Percentiles rank a stretch among this genome's conserved stretches.
Conservation (phyloP, 1,140 invertebrate species). For the Parasteatoda tepidariorum region DNA sequence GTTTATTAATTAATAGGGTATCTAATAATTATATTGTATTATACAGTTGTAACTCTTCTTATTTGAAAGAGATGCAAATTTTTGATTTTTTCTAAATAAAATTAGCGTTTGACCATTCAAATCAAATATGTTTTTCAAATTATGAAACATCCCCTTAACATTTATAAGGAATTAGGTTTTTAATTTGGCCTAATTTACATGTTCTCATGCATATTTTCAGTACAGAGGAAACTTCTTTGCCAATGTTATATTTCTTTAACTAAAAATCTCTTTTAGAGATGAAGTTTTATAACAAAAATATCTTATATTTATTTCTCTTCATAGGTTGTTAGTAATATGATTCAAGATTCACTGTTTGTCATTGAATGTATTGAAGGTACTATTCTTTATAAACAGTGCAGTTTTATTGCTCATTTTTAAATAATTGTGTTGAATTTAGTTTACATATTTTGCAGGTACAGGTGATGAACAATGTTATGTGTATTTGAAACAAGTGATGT, state of each 20-base stretch:
- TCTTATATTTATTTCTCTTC: not conserved
- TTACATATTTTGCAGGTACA: conserved; percentile 1
- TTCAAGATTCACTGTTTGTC: conserved; percentile 46
- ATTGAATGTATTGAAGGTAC: conserved; percentile 44
- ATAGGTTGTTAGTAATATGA: conserved; percentile 48
- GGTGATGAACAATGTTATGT: conserved; percentile 15
- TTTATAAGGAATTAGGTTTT: no score
- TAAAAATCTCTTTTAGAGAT: not conserved
- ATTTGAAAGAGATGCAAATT: no score
- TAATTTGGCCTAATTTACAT: no score
- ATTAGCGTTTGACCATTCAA: no score
- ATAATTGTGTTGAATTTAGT: not conserved
- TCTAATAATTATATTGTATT: no score
- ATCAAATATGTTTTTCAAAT: no score
- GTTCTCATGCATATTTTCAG: no score
- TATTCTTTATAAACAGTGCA: not conserved
- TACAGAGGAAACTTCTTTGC: no score
- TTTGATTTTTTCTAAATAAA: no score
- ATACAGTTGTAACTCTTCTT: no score
- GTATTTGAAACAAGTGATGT: conserved; percentile 27
- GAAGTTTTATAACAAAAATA: not conserved
- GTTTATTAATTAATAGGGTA: no score
- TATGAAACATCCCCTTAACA: no score
- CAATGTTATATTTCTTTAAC: not conserved
- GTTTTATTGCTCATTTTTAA: not conserved